phyloP scores from a whole-genome alignment of 1,140 invertebrate species.

The Drosophila lini region DNA sequence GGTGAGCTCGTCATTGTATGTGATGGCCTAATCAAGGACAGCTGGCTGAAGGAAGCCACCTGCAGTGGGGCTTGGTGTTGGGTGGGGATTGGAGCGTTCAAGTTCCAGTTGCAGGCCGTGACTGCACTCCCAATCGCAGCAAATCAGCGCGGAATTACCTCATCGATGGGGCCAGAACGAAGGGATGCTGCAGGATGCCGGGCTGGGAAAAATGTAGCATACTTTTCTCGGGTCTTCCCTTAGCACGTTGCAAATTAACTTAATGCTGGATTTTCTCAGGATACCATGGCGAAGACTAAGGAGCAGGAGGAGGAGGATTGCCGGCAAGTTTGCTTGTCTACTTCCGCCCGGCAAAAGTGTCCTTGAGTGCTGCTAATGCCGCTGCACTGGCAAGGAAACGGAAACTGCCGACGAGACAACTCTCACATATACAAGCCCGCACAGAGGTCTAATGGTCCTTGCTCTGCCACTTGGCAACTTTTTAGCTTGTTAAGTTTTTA shows the following conservation, averaged over 20 bases:
- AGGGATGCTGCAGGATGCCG: not conserved
- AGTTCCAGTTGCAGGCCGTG: slow-evolving; percentile 38
- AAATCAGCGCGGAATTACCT: slow-evolving; percentile 73
- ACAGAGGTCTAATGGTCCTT: slow-evolving; percentile 67
- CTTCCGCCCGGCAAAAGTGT: slow-evolving; percentile 76
- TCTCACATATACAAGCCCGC: slow-evolving; percentile 46
- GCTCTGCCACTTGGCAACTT: slow-evolving; percentile 72
- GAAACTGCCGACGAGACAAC: slow-evolving; percentile 73
- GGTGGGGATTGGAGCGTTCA: not conserved
- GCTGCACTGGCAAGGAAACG: slow-evolving; percentile 58
- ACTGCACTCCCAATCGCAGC: slow-evolving; percentile 72
- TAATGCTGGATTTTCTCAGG: slow-evolving; percentile 64
- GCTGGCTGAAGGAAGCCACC: slow-evolving; percentile 12
- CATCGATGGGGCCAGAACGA: slow-evolving; percentile 56
- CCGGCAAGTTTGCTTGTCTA: slow-evolving; percentile 72
- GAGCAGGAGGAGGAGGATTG: not conserved
- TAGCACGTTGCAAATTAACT: slow-evolving; percentile 79
- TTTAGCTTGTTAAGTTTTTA: slow-evolving; percentile 66
- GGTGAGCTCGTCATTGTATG: slow-evolving; percentile 44
- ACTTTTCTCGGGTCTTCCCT: slow-evolving; percentile 22
- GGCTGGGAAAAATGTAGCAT: slow-evolving; percentile 23
- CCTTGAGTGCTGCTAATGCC: slow-evolving; percentile 79
- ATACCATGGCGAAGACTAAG: too few species aligned
- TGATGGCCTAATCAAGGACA: slow-evolving; percentile 70
- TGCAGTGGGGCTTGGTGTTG: not conserved